Percentiles rank a stretch among this genome's conserved stretches.
Evolutionary conservation across 1,140 invertebrate genomes (phyloP).

Genomic region (Apis florea): DNA sequence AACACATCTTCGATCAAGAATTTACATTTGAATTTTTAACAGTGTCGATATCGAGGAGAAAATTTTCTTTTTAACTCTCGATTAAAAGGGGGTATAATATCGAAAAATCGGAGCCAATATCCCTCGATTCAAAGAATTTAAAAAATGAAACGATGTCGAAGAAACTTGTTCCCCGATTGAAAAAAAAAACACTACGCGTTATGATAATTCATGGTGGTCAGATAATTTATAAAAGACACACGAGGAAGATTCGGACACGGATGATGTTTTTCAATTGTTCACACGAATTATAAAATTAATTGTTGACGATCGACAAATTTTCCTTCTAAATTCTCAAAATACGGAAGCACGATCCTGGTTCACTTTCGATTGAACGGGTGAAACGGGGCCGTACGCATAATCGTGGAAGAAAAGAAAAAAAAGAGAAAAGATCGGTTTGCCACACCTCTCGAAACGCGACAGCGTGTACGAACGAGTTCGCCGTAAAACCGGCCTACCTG

Average conservation of each 20-base stretch:
- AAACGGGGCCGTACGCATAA: slow-evolving; percentile 53
- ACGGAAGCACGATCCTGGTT: slow-evolving; percentile 28
- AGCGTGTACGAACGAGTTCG: slow-evolving; percentile 25
- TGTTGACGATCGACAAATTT: no score
- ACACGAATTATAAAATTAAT: no score
- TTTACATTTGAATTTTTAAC: no score
- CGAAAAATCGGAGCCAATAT: no score
- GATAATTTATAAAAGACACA: background rate
- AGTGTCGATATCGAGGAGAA: no score
- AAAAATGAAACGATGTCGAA: background rate
- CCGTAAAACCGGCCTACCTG: slow-evolving; percentile 18
- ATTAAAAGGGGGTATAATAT: no score
- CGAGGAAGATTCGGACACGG: no score
- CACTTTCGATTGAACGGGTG: slow-evolving; percentile 53
- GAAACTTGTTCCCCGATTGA: background rate
- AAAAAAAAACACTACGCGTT: background rate
- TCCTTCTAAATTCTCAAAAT: no score
- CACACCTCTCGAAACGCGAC: slow-evolving; percentile 53
- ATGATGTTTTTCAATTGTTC: no score
- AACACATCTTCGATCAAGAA: no score
- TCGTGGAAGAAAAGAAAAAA: background rate
- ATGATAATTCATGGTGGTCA: background rate
- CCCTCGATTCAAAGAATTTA: no score
- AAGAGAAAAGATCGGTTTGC: slow-evolving; percentile 34
- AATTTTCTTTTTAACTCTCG: no score